Base-by-base conservation (phyloP, 2,797 vertebrate species). In the Phoxinus dragarum region DNA sequence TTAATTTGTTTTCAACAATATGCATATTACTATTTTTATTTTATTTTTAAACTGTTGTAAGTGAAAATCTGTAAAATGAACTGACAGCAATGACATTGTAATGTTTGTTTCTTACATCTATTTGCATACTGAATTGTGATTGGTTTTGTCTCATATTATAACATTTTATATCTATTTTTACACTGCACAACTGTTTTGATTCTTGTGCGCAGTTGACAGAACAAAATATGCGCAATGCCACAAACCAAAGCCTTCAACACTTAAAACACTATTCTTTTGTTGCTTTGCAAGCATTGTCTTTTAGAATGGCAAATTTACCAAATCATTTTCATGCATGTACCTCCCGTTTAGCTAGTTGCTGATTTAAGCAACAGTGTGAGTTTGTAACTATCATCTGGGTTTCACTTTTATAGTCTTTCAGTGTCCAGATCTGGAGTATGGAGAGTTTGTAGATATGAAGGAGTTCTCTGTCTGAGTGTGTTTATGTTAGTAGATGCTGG, bases 401-500 rank as follows among this genome's bases (percentile, higher is more conserved):
- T 82, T 59, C 5, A 44, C 69, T 61, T 23, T 16, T 61, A 61
- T 61, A 47, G 38, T 42, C 38, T 12, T 81, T 44, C 36, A 80
- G 52, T 54, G 27, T 80, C 71, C 59, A 23, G 34, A 54, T 38
- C 52, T 77, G 56, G 23, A 59, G 23, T 4, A n/a, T 34, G 52
- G 5, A 49, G 75, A 66, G 74, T 80, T 76, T 85, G 21, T 27
- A 17, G 44, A 42, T 49, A 76, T 87, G 82, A 87, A 80, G 81
- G 66, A 38, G 44, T n/a, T 79, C 64, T 87, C 74, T 88, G 84
- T 88, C 82, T 76, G 34, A 27, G 69, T 67, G 21, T 83, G 82
- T 89, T 56, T 83, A 66, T 84, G 73, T 84, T 56, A 80, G 69
- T 87, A 80, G 59, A 84, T 54, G 74, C 80, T 73, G 68, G 54